Evolutionary conservation across 2,888 invertebrate species (phyloP).

Genomic region (Teinopalpus imperialis): DNA sequence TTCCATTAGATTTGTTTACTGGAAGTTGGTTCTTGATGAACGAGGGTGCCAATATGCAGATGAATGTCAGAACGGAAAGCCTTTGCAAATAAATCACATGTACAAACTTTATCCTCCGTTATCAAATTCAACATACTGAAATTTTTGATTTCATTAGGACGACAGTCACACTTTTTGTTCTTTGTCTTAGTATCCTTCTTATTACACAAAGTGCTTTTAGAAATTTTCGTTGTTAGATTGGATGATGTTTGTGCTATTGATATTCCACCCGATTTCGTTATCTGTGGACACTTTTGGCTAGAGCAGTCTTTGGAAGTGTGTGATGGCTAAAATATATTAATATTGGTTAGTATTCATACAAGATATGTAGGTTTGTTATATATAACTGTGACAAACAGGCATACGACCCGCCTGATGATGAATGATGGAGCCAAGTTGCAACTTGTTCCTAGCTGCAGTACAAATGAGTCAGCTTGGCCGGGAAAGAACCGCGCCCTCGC

Average conservation of each 20-base stretch:
- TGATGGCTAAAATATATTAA: constrained; percentile 53
- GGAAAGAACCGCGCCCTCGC: no score
- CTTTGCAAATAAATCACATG: constrained; percentile 46
- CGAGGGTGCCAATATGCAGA: constrained; percentile 36
- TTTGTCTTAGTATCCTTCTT: constrained; percentile 14
- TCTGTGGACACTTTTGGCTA: constrained; percentile 45
- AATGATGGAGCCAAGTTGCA: no score
- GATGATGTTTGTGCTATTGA: constrained; percentile 37
- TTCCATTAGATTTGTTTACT: no score
- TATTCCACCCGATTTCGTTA: constrained; percentile 36
- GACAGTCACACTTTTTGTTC: constrained; percentile 15
- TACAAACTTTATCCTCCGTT: constrained; percentile 38
- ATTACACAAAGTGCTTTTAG: constrained; percentile 18
- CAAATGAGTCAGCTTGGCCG: no score
- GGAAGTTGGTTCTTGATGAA: constrained; percentile 10
- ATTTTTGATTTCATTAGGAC: constrained; percentile 11
- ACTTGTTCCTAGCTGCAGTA: no score
- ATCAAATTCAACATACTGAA: constrained; percentile 38
- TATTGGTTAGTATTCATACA: no score
- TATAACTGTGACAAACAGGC: no score
- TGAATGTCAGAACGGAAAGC: constrained; percentile 44
- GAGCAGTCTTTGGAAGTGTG: constrained; percentile 43
- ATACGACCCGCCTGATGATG: no score
- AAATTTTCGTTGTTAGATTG: constrained; percentile 35
- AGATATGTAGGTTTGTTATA: no score